Evolutionary conservation across 2,888 invertebrate species (phyloP), one percentile per base, ranked within the genome.

Genomic region (Temnothorax rugatulus): DNA sequence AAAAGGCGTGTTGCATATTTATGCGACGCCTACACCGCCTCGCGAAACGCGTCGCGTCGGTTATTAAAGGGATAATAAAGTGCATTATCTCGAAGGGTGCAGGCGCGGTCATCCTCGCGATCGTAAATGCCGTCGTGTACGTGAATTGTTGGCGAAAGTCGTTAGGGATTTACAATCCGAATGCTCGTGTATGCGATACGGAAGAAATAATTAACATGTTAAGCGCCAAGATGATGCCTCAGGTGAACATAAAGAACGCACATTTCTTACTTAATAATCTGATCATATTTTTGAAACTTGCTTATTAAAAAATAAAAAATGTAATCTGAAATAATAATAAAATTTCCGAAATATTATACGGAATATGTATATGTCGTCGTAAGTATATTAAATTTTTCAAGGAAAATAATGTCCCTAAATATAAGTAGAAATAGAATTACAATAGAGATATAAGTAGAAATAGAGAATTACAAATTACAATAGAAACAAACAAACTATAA

Each of bases 31-130:
- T 77, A 87, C 84, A 69, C 52, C 9, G 69, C 50, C 9, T 74
- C 54, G 50, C 50, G 21, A 68, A 76, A 83, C 38, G 73, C 76
- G 74, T 83, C 52, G 52, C 54, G 64, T 34, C 71, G 68, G 82
- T 88, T 84, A 88, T 88, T 88, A 87, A 83, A 87, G 83, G 81
- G 81, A 86, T 84, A 87, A 87, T 87, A 87, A 88, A 87, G 85
- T 74, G 76, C 25, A 85, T 86, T 87, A 87, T 87, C 84, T 84
- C 50, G 84, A 41, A 82, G 61, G 66, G 29, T 64, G 15, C 54
- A 57, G 47, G 21, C 63, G 77, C 57, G 54, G 68, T 64, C 47
- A 44, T 66, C 54, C 57, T 74, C 50, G 25, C 25, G 81, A 29
- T 69, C 71, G 64, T 83, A 84, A 84, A 84, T 57, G 84, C 38